A percentile compares a stretch with the other conserved stretches of the same genome.
phyloP scores from a whole-genome alignment of 2,888 invertebrate species.

The Geophilus truncorum region DNA sequence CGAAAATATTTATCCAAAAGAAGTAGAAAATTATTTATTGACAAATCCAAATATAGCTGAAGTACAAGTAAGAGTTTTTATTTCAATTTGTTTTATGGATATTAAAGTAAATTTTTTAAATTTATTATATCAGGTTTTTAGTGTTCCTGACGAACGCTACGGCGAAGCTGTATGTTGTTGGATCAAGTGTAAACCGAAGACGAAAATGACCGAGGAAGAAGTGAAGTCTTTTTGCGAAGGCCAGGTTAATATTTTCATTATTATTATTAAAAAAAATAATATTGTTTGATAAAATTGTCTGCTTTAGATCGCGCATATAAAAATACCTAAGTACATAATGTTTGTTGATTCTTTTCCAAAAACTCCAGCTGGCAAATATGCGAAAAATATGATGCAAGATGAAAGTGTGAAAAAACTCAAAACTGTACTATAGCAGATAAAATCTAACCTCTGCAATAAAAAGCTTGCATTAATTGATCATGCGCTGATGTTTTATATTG shows the following conservation, averaged over 20 bases:
- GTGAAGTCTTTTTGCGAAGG: neutral
- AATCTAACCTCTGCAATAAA: too few relatives aligned
- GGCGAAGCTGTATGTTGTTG: neutral
- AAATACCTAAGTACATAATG: slow-evolving; percentile 69
- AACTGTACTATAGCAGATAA: too few relatives aligned
- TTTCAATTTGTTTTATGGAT: neutral
- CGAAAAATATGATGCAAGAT: slow-evolving; percentile 59
- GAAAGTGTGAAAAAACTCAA: neutral
- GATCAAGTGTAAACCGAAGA: neutral
- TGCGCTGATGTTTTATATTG: too few relatives aligned
- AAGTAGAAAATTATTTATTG: slow-evolving; percentile 54
- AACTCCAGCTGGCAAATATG: slow-evolving; percentile 77
- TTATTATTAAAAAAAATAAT: neutral
- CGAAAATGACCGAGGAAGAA: neutral
- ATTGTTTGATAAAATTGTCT: neutral
- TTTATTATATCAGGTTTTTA: neutral
- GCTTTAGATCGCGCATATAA: slow-evolving; percentile 64
- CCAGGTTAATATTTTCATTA: neutral
- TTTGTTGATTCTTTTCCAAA: slow-evolving; percentile 68
- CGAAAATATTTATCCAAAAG: slow-evolving; percentile 55
- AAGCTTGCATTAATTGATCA: slow-evolving; percentile 51
- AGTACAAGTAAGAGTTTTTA: slow-evolving; percentile 45
- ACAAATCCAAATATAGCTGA: slow-evolving; percentile 52
- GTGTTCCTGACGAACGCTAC: neutral
- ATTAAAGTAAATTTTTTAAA: neutral